Conservation (phyloP, 2,113 vertebrate genomes). For the Xyliphius kryptos region DNA sequence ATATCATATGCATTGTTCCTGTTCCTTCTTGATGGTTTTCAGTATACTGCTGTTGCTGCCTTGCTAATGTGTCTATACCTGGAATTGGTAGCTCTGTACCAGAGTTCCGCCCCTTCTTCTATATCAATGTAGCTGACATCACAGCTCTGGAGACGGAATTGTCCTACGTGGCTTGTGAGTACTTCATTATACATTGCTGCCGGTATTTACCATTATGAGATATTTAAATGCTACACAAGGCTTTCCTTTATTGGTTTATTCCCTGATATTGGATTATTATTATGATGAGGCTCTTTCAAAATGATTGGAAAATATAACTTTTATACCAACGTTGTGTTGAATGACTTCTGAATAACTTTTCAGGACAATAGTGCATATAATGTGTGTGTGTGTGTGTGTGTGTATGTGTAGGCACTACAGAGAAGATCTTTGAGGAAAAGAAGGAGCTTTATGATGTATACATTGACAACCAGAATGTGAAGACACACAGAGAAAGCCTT, state of each 20-base stretch:
- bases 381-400: too few relatives aligned
- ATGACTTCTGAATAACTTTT: too few relatives aligned
- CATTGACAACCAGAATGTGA: conserved; percentile 97
- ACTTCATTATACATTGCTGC: neutral
- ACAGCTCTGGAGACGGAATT: conserved; percentile 82
- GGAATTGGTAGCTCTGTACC: conserved; percentile 82
- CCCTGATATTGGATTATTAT: too few relatives aligned
- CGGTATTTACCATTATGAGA: too few relatives aligned
- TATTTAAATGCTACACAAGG: too few relatives aligned
- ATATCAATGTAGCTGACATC: conserved; percentile 94
- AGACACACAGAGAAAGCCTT: conserved; percentile 80
- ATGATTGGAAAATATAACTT: too few relatives aligned
- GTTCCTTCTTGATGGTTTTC: conserved; percentile 1
- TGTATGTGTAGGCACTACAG: conserved; percentile 98
- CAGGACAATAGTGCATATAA: too few relatives aligned
- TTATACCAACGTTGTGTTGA: too few relatives aligned
- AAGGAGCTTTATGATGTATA: conserved; percentile 90
- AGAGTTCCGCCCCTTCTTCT: conserved; percentile 94
- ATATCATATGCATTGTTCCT: neutral
- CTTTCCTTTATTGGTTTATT: too few relatives aligned
- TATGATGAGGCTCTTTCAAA: too few relatives aligned
- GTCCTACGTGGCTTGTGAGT: conserved; percentile 96
- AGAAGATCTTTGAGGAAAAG: conserved; percentile 98
- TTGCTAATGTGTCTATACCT: conserved; percentile 89
- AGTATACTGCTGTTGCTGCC: conserved; percentile 97